Percentiles rank a stretch among this genome's conserved stretches.
These are phyloP conservation scores for Bolborhynchus lineola DNA, from an alignment of 2,113 vertebrate species.

Conservation along the genomic window DNA sequence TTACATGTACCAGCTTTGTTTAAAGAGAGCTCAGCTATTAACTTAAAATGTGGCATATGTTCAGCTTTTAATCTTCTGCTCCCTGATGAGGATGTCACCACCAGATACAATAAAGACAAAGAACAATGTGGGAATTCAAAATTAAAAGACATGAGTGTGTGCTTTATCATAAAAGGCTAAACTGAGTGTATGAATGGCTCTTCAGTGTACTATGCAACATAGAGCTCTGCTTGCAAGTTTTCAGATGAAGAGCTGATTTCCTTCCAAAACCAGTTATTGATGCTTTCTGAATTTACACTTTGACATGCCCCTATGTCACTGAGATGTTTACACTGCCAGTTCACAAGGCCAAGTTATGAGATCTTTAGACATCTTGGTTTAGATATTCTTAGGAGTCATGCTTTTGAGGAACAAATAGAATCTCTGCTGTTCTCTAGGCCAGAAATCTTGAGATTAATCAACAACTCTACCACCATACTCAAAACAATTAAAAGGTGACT, in stretches of 20 bases:
- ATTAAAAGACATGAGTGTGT: not conserved
- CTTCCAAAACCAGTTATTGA: not conserved
- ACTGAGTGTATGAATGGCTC: not conserved
- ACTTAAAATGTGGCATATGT: slow-evolving; percentile 31
- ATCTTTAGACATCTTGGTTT: not conserved
- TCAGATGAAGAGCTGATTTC: not conserved
- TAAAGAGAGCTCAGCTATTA: slow-evolving; percentile 44
- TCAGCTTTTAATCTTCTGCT: slow-evolving; percentile 38
- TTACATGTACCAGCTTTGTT: not conserved
- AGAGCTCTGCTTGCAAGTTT: not conserved
- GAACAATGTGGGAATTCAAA: not conserved
- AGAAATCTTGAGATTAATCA: not conserved
- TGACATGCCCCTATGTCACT: not conserved
- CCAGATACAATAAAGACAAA: slow-evolving; percentile 8
- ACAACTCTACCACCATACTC: not conserved
- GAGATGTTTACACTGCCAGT: not conserved
- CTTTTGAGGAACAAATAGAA: not conserved
- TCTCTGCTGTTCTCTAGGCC: not conserved
- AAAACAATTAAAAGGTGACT: not conserved
- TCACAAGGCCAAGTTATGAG: not conserved
- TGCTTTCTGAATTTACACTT: not conserved
- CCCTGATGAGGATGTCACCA: slow-evolving; percentile 10
- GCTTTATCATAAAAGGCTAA: not conserved
- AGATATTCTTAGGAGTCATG: not conserved
- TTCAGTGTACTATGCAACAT: not conserved